Evolutionary conservation across 2,113 vertebrate species (phyloP).

Genomic region (Lophura nycthemera): DNA sequence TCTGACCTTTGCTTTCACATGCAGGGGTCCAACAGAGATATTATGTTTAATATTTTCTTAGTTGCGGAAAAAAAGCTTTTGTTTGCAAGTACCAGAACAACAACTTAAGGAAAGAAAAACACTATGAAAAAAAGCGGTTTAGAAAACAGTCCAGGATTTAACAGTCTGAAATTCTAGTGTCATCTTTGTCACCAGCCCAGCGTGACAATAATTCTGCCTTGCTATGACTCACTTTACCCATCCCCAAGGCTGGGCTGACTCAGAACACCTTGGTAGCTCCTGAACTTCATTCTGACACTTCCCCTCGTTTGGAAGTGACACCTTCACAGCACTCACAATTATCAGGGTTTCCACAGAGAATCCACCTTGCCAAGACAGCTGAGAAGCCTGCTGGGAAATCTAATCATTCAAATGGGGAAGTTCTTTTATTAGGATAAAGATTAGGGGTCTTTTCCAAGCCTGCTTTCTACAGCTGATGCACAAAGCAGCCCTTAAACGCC

Average conservation of each 20-base stretch:
- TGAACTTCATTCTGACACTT: background rate
- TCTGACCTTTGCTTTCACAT: slow-evolving; percentile 46
- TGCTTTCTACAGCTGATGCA: background rate
- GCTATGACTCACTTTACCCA: background rate
- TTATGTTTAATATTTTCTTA: background rate
- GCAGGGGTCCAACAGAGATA: background rate
- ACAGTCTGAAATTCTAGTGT: background rate
- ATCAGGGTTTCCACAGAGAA: background rate
- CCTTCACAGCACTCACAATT: background rate
- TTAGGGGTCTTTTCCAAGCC: background rate
- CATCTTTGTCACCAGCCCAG: background rate
- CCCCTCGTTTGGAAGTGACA: background rate
- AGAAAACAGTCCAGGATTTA: background rate
- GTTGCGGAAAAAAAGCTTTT: background rate
- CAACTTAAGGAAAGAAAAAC: background rate
- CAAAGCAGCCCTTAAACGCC: background rate
- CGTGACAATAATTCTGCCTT: background rate
- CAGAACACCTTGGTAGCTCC: background rate
- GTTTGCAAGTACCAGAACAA: background rate
- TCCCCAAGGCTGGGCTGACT: background rate
- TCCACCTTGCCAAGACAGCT: background rate
- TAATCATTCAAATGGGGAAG: background rate
- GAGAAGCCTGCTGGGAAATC: background rate
- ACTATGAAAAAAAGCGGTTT: background rate
- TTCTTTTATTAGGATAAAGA: background rate